Evolutionary conservation across 2,888 invertebrate species (phyloP).

Genomic region (Lathronympha strigana): DNA sequence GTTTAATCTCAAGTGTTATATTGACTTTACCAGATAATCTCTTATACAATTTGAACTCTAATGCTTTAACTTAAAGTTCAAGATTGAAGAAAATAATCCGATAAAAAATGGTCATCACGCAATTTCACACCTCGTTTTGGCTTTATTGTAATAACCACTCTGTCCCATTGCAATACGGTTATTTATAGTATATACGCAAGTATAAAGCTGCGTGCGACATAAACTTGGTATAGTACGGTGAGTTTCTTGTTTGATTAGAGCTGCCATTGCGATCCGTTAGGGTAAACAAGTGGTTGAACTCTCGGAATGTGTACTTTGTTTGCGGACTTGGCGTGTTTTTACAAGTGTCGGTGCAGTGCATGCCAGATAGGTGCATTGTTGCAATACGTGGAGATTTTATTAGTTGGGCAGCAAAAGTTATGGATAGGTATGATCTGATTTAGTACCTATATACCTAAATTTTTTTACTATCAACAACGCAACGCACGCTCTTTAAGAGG

Average conservation of each 20-base stretch:
- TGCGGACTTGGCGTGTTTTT: conserved; percentile 42
- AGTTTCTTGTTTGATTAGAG: conserved; percentile 46
- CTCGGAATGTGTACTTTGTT: conserved; percentile 45
- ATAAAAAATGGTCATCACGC: conserved; percentile 31
- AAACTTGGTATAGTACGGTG: conserved; percentile 8
- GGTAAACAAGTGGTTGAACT: conserved; percentile 52
- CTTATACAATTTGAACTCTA: conserved; percentile 12
- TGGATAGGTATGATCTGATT: too few relatives aligned
- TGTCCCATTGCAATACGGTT: background rate
- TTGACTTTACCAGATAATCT: conserved; percentile 24
- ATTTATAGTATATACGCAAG: background rate
- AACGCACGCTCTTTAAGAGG: too few relatives aligned
- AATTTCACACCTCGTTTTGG: background rate
- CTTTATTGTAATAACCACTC: conserved; percentile 1
- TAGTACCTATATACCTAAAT: too few relatives aligned
- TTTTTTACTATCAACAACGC: too few relatives aligned
- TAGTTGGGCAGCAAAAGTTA: background rate
- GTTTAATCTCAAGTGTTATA: conserved; percentile 33
- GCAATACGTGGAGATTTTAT: background rate
- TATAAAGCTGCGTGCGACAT: conserved; percentile 19
- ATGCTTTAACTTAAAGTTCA: conserved; percentile 12
- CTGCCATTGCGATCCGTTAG: conserved; percentile 54
- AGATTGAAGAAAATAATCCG: background rate
- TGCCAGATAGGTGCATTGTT: conserved; percentile 15
- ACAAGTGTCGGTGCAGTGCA: conserved; percentile 34